Evolutionary conservation across 2,113 vertebrate genomes (phyloP), one percentile per base, ranked within the genome.

Genomic region (Ondatra zibethicus): DNA sequence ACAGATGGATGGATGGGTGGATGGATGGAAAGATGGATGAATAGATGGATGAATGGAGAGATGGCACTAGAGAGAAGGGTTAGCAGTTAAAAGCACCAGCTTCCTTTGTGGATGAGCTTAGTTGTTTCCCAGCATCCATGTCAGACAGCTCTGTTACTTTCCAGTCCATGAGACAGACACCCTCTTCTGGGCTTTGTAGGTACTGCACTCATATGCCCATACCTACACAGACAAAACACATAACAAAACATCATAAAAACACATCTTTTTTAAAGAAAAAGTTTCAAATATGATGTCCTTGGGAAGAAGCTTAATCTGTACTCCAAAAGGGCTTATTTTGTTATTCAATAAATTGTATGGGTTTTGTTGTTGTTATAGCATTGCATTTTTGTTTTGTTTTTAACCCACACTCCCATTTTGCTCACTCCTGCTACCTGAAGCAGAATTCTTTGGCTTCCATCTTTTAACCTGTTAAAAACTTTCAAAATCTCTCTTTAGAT

Each of bases 251-350:
- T 21, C 27, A 66, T 33, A 66, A 66, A 47, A 45, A 65, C 2
- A 4, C 14, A 65, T 27, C 63, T 29, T 45, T 5, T 52, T 52
- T 52, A 58, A 85, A 31, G 27, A 8, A 19, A 29, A 65, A 42
- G 17, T 6, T 45, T 65, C 39, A 63, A 45, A 31, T 42, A 31
- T 68, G 27, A 75, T n/a, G 1, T 85, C n/a, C 8, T 63, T 6
- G 1, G 27, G 3, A 0, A 58, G 36, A 7, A 13, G 1, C 14
- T 23, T 25, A 12, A 85, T 61, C 0, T 2, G 5, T 61, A 21
- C 19, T 96, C 2, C 0, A 1, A 11, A 82, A 72, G 31, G 5
- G 13, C 0, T 31, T 33, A 14, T 14, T 90, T 23, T 0, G 33
- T 68, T 21, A 4, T 16, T 58, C n/a, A 16, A 31, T 25, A 76